Conservation (phyloP, 2,888 invertebrate species). For the Apeira syringaria region DNA sequence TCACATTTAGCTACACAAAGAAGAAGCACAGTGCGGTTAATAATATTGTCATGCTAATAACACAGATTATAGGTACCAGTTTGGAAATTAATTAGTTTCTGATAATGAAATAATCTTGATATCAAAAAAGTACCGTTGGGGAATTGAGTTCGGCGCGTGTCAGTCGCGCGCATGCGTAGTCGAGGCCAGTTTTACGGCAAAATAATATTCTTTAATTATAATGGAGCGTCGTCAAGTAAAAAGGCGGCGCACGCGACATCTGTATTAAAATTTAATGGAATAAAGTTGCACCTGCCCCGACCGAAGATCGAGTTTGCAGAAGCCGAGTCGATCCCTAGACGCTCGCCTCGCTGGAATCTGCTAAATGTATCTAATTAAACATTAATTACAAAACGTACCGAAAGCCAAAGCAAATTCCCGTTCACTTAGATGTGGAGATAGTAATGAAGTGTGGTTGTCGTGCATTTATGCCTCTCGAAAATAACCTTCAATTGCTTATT, state of each 20-base stretch:
- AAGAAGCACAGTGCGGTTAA: no score
- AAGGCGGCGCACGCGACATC: slow-evolving; percentile 78
- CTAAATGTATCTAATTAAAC: slow-evolving; percentile 69
- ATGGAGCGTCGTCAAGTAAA: slow-evolving; percentile 72
- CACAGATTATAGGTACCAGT: slow-evolving; percentile 33
- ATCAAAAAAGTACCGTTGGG: slow-evolving; percentile 60
- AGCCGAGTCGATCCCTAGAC: slow-evolving; percentile 55
- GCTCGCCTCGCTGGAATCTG: slow-evolving; percentile 52
- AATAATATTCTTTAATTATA: slow-evolving; percentile 81
- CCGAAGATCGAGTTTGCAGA: slow-evolving; percentile 51
- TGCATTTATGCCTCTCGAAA: neutral
- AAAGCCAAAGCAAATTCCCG: slow-evolving; percentile 38
- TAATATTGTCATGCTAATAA: slow-evolving; percentile 29
- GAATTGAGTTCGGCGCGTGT: slow-evolving; percentile 62
- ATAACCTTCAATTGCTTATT: neutral
- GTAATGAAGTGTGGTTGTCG: slow-evolving; percentile 1
- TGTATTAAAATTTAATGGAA: slow-evolving; percentile 81
- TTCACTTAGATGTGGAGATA: slow-evolving; percentile 30
- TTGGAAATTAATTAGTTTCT: slow-evolving; percentile 39
- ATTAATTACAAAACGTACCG: slow-evolving; percentile 51
- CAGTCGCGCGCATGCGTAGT: slow-evolving; percentile 49
- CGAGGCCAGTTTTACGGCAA: slow-evolving; percentile 70
- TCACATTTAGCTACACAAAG: no score
- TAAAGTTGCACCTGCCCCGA: slow-evolving; percentile 71
- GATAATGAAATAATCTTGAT: slow-evolving; percentile 51